phyloP scores from a whole-genome alignment of 2,113 vertebrate genomes.

The Pagrus major region DNA sequence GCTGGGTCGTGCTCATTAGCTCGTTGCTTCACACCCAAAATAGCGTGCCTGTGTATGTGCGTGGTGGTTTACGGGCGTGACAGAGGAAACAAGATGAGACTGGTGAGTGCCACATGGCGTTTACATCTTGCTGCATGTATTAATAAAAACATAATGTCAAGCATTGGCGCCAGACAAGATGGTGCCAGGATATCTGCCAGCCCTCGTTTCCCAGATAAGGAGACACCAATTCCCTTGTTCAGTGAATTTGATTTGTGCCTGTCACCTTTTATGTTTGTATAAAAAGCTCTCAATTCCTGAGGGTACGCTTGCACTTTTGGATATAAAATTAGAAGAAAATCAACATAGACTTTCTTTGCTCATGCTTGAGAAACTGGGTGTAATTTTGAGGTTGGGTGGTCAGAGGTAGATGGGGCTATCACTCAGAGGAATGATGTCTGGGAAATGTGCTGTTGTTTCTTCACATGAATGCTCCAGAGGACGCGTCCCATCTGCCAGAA shows the following conservation, averaged over 20 bases:
- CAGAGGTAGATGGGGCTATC: slow-evolving; percentile 49
- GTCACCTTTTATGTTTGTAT: slow-evolving; percentile 10
- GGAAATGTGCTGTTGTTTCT: slow-evolving; percentile 60
- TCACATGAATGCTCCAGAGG: slow-evolving; percentile 61
- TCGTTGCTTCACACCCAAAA: slow-evolving; percentile 35
- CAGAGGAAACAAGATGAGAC: slow-evolving; percentile 56
- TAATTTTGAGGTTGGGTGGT: slow-evolving; percentile 55
- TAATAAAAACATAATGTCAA: slow-evolving; percentile 67
- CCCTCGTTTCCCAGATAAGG: slow-evolving; percentile 13
- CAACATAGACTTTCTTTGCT: neutral
- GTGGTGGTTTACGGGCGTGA: slow-evolving; percentile 32
- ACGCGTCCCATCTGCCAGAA: slow-evolving; percentile 57
- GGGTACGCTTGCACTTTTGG: neutral
- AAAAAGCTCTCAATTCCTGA: neutral
- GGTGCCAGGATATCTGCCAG: slow-evolving; percentile 22
- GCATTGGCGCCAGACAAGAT: slow-evolving; percentile 38
- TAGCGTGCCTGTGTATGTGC: slow-evolving; percentile 27
- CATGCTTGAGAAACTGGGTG: slow-evolving; percentile 33
- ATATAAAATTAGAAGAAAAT: slow-evolving; percentile 30
- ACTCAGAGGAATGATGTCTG: slow-evolving; percentile 52
- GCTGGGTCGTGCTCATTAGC: slow-evolving; percentile 70
- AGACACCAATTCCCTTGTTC: slow-evolving; percentile 24
- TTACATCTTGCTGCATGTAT: slow-evolving; percentile 54
- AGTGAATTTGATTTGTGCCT: slow-evolving; percentile 3
- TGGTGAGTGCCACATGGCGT: slow-evolving; percentile 62